These are phyloP conservation scores for Sarcophaga caerulescens DNA, from an alignment of 2,888 invertebrate genomes.

Conservation along the genomic window DNA sequence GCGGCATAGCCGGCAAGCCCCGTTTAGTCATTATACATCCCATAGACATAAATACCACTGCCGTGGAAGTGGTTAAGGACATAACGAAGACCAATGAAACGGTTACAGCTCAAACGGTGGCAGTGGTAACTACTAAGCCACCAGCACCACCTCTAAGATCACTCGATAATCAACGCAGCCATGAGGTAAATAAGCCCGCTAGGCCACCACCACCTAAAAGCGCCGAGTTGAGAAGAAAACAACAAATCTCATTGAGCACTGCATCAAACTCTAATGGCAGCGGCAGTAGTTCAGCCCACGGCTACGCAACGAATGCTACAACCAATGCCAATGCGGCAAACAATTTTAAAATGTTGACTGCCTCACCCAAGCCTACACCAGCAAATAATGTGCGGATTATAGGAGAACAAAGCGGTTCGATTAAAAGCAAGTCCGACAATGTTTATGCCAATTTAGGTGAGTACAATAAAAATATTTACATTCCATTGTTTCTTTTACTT, in stretches of 20 bases:
- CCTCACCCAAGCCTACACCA: constrained; percentile 71
- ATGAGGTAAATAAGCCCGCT: constrained; percentile 84
- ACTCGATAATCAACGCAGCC: constrained; percentile 78
- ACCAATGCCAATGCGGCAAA: constrained; percentile 67
- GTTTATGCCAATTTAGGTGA: constrained; percentile 92
- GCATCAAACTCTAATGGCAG: constrained; percentile 7
- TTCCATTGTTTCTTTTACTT: neutral
- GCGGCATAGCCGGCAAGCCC: constrained; percentile 83
- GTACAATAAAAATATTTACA: constrained; percentile 72
- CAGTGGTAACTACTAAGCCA: constrained; percentile 83
- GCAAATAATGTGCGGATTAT: constrained; percentile 58
- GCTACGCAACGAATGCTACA: constrained; percentile 7
- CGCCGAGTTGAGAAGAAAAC: constrained; percentile 84
- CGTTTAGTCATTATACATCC: constrained; percentile 94
- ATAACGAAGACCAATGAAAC: constrained; percentile 81
- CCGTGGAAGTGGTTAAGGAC: constrained; percentile 89
- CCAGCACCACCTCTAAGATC: constrained; percentile 89
- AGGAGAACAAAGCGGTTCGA: constrained; percentile 74
- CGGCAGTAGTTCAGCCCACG: constrained; percentile 37
- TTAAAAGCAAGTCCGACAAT: constrained; percentile 82
- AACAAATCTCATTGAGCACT: constrained; percentile 80
- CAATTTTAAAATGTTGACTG: constrained; percentile 54
- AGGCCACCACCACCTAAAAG: constrained; percentile 89
- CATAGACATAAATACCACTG: constrained; percentile 90
- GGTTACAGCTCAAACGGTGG: constrained; percentile 78